These are phyloP conservation scores for Daubentonia madagascariensis DNA, from an alignment of 2,113 vertebrate species.

Conservation along the genomic window DNA sequence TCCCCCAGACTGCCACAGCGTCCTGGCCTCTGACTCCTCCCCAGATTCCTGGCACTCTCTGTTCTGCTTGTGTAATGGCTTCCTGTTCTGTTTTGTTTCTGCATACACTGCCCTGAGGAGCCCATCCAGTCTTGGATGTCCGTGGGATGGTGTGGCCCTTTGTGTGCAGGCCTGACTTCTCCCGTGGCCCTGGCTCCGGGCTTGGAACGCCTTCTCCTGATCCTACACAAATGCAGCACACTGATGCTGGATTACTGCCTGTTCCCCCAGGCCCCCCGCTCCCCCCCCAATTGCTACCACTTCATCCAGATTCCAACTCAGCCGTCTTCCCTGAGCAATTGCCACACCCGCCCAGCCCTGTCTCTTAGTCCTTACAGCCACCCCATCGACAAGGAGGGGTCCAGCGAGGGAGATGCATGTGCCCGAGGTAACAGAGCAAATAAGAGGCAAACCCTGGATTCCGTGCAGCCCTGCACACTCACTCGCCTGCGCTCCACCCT, in stretches of 20 bases:
- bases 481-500: too few relatives aligned
- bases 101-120: fast-evolving
- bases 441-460: fast-evolving
- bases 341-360: fast-evolving
- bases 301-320: fast-evolving
- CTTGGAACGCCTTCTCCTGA: too few relatives aligned
- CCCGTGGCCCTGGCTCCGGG: not conserved
- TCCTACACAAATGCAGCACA: too few relatives aligned
- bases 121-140: fast-evolving
- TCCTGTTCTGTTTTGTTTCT: not conserved
- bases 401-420: not conserved
- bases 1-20: not conserved
- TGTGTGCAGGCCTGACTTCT: not conserved
- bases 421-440: too few relatives aligned
- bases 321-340: fast-evolving
- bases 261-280: not conserved
- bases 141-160: fast-evolving
- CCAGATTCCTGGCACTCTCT: not conserved
- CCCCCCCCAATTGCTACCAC: too few relatives aligned
- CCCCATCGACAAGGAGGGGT: fast-evolving
- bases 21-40: not conserved
- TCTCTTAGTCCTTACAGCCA: not conserved
- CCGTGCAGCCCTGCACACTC: too few relatives aligned
- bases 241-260: fast-evolving
- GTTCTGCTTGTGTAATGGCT: too few relatives aligned